Percentiles rank a stretch among this genome's conserved stretches.
Conservation (phyloP, 2,113 vertebrate genomes). For the Anolis sagrei region DNA sequence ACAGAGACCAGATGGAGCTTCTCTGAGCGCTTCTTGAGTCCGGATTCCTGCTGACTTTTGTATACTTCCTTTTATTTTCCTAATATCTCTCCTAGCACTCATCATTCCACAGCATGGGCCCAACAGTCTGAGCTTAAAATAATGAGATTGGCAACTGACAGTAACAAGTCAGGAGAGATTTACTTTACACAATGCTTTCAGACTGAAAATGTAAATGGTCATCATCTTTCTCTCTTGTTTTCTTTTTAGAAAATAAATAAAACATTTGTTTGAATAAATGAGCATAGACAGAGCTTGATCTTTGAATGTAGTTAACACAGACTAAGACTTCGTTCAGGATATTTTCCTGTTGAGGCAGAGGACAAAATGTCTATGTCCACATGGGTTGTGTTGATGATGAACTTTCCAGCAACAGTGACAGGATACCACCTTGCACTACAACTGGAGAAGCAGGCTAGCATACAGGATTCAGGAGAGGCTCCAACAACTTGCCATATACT, state of each 20-base stretch:
- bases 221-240: constrained; percentile 31
- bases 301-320: constrained; percentile 46
- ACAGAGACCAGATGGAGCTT: constrained; percentile 55
- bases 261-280: constrained; percentile 52
- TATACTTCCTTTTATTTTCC: constrained; percentile 59
- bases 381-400: background rate
- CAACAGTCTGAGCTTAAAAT: constrained; percentile 69
- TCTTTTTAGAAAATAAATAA: constrained; percentile 62
- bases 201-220: constrained; percentile 61
- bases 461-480: background rate
- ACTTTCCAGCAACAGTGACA: background rate
- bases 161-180: constrained; percentile 64
- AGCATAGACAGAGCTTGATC: constrained; percentile 50
- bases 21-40: constrained; percentile 50
- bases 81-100: constrained; percentile 60
- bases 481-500: background rate
- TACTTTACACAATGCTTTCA: constrained; percentile 50
- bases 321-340: background rate
- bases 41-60: constrained; percentile 66
- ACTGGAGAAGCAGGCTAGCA: background rate
- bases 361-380: background rate
- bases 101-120: constrained; percentile 61
- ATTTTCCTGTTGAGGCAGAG: background rate
- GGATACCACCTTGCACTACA: background rate
- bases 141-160: constrained; percentile 71